Evolutionary conservation across 2,888 invertebrate genomes (phyloP).

Genomic region (Invenusta paracnida): DNA sequence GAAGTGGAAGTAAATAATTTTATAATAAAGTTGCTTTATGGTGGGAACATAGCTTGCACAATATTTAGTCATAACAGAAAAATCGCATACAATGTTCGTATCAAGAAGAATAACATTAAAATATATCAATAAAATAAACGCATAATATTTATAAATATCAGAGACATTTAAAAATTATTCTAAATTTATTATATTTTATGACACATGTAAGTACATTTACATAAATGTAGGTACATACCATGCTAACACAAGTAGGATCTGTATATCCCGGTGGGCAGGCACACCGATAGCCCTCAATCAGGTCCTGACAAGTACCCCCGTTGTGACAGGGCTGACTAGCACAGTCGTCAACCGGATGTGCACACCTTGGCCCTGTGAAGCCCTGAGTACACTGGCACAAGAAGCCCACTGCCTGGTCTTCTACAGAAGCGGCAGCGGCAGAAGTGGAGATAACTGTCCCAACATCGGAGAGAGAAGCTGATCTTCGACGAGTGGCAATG

Average conservation of each 20-base stretch:
- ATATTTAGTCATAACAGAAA: no score
- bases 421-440: not conserved
- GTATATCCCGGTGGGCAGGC: conserved; percentile 79
- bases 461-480: no score
- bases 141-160: no score
- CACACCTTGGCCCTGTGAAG: conserved; percentile 34
- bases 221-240: not conserved
- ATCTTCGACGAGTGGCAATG: no score
- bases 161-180: no score
- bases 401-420: not conserved
- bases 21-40: no score
- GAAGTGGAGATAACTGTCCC: not conserved
- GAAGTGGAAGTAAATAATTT: no score
- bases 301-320: not conserved
- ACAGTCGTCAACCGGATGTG: conserved; percentile 36
- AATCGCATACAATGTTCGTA: no score
- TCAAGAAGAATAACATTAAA: no score
- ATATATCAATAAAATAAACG: no score
- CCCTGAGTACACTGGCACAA: not conserved
- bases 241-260: conserved; percentile 76
- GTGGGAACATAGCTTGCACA: no score
- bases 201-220: conserved; percentile 66
- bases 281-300: not conserved
- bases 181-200: no score
- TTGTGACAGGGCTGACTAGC: not conserved